A percentile compares a stretch with the other conserved stretches of the same genome.
Conservation (phyloP, 2,888 invertebrate species). For the Acronicta psi region DNA sequence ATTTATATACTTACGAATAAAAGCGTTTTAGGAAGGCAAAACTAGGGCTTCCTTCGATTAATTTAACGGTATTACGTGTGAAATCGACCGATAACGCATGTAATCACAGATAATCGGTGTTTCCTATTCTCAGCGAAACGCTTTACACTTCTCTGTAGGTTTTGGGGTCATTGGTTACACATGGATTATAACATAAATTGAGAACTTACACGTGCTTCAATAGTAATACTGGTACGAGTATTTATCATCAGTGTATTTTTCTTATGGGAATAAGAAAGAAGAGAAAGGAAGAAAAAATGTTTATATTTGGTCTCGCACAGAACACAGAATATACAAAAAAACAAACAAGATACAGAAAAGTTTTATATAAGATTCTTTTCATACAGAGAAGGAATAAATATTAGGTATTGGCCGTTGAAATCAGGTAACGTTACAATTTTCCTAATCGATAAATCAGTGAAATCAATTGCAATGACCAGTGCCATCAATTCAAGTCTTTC, state of each 20-base stretch:
- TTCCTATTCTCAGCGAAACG: conserved; percentile 17
- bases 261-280: no score
- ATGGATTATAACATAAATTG: conserved; percentile 17
- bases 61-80: conserved; percentile 21
- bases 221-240: not conserved
- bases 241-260: not conserved
- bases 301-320: no score
- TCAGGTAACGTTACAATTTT: no score
- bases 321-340: no score
- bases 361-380: no score
- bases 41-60: conserved; percentile 11
- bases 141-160: conserved; percentile 12
- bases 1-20: not conserved
- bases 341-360: no score
- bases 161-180: conserved; percentile 25
- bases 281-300: no score
- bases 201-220: not conserved
- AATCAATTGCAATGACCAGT: no score
- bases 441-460: no score
- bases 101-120: conserved; percentile 23
- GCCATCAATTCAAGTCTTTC: no score
- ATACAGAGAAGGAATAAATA: not conserved
- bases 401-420: no score
- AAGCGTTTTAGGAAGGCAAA: conserved; percentile 21
- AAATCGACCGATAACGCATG: conserved; percentile 28